phyloP scores from a whole-genome alignment of 2,797 vertebrate species.

The Okamejei kenojei region DNA sequence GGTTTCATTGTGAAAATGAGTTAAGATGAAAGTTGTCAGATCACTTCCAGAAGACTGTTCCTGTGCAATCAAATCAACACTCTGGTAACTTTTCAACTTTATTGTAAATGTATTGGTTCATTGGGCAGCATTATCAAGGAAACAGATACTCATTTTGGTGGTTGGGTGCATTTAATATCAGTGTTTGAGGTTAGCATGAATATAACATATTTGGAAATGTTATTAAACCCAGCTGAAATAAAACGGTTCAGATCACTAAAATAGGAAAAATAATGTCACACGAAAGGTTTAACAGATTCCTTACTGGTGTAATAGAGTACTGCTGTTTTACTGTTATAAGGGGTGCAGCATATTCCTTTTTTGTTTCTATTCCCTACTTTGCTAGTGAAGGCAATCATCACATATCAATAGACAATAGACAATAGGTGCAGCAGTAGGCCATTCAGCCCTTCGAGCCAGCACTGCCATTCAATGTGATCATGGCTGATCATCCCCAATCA shows the following conservation, averaged over 20 bases:
- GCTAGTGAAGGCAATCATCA: too few species aligned
- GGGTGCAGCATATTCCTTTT: too few species aligned
- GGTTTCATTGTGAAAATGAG: background rate
- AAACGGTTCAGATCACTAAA: background rate
- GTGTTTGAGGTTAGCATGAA: background rate
- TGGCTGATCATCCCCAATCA: too few species aligned
- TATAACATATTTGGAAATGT: background rate
- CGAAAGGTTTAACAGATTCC: background rate
- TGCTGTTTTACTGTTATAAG: too few species aligned
- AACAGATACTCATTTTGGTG: background rate
- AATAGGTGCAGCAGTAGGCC: too few species aligned
- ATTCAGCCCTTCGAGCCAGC: too few species aligned
- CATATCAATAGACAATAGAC: too few species aligned
- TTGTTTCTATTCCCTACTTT: too few species aligned
- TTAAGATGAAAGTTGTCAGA: background rate
- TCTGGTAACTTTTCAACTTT: background rate
- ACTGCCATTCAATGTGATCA: too few species aligned
- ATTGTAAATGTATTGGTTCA: background rate
- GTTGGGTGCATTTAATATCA: background rate
- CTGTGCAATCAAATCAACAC: background rate
- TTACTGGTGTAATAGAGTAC: too few species aligned
- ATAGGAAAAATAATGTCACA: constrained; percentile 9
- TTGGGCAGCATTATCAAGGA: background rate
- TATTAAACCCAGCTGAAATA: background rate
- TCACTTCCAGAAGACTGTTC: background rate